Conservation (phyloP, 2,797 vertebrate genomes). For the Chiroxiphia lanceolata region DNA sequence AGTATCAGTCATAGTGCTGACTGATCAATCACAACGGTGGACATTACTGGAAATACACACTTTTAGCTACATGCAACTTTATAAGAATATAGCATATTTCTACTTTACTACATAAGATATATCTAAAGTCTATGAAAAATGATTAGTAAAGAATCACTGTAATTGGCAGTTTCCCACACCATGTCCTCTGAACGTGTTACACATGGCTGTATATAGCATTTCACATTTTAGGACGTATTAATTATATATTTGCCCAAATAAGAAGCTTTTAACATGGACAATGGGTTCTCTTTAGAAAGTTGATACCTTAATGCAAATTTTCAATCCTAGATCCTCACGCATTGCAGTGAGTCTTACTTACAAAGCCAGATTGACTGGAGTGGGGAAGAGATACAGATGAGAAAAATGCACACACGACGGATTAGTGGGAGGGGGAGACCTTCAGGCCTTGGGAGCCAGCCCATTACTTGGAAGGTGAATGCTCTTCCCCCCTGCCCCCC, state of each 20-base stretch:
- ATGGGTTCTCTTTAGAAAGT: not conserved
- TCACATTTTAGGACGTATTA: not conserved
- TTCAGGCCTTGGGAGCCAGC: no score
- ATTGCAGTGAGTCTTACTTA: rapidly evolving
- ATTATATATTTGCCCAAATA: not conserved
- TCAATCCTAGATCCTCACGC: not conserved
- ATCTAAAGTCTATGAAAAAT: not conserved
- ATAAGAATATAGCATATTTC: not conserved
- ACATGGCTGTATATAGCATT: not conserved
- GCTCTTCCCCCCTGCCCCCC: no score
- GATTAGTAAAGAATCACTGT: not conserved
- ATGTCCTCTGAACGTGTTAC: not conserved
- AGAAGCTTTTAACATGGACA: not conserved
- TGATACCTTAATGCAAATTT: not conserved
- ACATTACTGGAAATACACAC: not conserved
- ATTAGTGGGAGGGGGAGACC: no score
- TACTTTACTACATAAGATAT: not conserved
- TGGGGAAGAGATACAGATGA: not conserved
- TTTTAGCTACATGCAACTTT: not conserved
- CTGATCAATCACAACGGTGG: not conserved
- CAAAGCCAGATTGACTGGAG: not conserved
- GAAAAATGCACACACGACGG: not conserved
- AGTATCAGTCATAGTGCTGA: not conserved
- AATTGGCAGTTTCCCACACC: not conserved
- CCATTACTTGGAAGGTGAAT: no score